phyloP scores from a whole-genome alignment of 2,113 vertebrate species.

The Dasyprocta punctata region DNA sequence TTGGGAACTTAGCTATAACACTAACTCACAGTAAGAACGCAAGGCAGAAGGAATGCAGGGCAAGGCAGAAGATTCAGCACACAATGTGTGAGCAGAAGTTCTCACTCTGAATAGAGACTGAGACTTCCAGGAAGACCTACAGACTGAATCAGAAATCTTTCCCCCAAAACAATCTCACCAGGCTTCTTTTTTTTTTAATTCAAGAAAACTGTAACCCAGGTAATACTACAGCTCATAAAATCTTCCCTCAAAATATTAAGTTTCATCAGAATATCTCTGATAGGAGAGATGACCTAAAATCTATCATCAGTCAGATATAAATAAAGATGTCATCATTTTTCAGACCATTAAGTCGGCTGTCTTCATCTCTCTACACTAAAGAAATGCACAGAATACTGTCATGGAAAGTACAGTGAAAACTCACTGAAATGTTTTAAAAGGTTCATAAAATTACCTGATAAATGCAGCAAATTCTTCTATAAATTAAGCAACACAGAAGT shows the following conservation, averaged over 20 bases:
- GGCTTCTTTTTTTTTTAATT: neutral
- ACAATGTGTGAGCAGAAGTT: neutral
- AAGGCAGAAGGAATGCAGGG: neutral
- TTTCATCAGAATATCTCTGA: conserved; percentile 8
- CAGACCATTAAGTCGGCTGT: conserved; percentile 32
- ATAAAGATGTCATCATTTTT: conserved; percentile 59
- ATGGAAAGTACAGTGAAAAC: conserved; percentile 38
- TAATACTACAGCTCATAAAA: conserved; percentile 29
- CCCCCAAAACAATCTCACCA: neutral
- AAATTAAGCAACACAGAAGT: conserved; percentile 9
- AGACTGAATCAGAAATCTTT: neutral
- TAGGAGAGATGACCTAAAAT: conserved; percentile 17
- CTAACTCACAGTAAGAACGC: neutral
- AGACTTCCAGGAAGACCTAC: neutral
- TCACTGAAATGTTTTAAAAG: neutral
- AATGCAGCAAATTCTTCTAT: conserved; percentile 48
- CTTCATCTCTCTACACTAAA: conserved; percentile 31
- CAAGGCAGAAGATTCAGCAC: neutral
- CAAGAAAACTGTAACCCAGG: neutral
- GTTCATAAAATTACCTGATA: conserved; percentile 18
- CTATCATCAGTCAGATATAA: conserved; percentile 54
- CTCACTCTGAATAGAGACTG: neutral
- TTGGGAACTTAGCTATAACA: neutral
- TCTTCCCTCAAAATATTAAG: neutral
- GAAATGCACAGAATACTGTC: neutral